Percentiles rank a stretch among this genome's conserved stretches.
Evolutionary conservation across 1,140 invertebrate species (phyloP).

Genomic region (Drosophila athabasca): DNA sequence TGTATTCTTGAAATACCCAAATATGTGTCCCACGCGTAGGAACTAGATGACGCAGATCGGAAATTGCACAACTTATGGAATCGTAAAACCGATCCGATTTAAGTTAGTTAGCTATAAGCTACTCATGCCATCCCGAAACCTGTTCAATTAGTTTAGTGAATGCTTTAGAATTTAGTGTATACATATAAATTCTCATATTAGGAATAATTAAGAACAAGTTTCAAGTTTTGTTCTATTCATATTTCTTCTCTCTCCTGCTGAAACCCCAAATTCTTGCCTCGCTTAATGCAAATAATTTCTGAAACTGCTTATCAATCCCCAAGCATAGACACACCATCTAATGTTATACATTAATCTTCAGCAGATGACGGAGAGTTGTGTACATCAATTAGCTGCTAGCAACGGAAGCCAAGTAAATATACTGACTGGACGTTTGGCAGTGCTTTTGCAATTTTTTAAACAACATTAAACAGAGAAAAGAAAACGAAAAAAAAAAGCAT

Average conservation of each 20-base stretch:
- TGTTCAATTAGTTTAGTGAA: constrained; percentile 64
- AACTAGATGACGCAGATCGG: constrained; percentile 39
- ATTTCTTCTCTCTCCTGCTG: constrained; percentile 7
- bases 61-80: constrained; percentile 33
- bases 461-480: constrained; percentile 7
- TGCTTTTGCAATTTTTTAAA: constrained; percentile 14
- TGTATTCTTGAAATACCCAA: constrained; percentile 34
- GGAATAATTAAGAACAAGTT: constrained; percentile 65
- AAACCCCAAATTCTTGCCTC: constrained; percentile 31
- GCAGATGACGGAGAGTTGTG: constrained; percentile 17
- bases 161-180: constrained; percentile 59
- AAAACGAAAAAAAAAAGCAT: constrained; percentile 6
- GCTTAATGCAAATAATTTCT: constrained; percentile 45
- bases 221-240: constrained; percentile 56
- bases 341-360: constrained; percentile 47
- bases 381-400: constrained; percentile 34
- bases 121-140: constrained; percentile 25
- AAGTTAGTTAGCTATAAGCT: too few species aligned
- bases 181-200: constrained; percentile 55
- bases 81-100: background rate
- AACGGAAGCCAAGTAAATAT: constrained; percentile 39
- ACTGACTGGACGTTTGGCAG: constrained; percentile 23
- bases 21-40: constrained; percentile 38
- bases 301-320: constrained; percentile 40
- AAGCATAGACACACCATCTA: constrained; percentile 3